phyloP scores from a whole-genome alignment of 2,797 vertebrate species.

The Netta rufina region DNA sequence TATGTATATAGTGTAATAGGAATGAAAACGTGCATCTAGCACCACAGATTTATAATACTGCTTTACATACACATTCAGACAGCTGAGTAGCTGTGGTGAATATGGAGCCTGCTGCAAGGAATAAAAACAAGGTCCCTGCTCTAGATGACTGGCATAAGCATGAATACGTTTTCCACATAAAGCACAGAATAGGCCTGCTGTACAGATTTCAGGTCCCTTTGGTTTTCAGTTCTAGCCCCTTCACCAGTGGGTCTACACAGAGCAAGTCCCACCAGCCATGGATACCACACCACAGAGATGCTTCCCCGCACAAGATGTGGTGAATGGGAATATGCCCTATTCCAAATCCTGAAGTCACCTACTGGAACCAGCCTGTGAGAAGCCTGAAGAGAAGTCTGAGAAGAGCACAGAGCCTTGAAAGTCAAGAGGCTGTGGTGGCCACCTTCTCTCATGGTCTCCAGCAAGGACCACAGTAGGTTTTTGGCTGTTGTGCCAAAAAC shows the following conservation, averaged over 20 bases:
- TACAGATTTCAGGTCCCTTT: background rate
- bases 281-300: background rate
- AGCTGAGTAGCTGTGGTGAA: constrained; percentile 32
- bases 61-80: constrained; percentile 55
- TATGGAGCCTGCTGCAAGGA: constrained; percentile 28
- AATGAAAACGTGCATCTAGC: constrained; percentile 56
- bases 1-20: constrained; percentile 70
- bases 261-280: background rate
- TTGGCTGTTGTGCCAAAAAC: background rate
- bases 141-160: background rate
- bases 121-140: constrained; percentile 16
- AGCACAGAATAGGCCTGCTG: background rate
- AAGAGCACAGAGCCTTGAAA: background rate
- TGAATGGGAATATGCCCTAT: background rate
- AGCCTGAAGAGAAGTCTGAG: background rate
- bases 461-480: background rate
- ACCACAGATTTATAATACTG: constrained; percentile 57
- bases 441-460: background rate
- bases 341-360: background rate
- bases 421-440: background rate
- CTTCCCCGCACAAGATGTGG: background rate
- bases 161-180: background rate
- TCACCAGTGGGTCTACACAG: background rate
- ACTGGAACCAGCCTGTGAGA: fast-evolving
- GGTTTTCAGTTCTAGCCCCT: background rate